These are phyloP conservation scores for Champsocephalus esox DNA, from an alignment of 2,797 vertebrate genomes.

Conservation along the genomic window DNA sequence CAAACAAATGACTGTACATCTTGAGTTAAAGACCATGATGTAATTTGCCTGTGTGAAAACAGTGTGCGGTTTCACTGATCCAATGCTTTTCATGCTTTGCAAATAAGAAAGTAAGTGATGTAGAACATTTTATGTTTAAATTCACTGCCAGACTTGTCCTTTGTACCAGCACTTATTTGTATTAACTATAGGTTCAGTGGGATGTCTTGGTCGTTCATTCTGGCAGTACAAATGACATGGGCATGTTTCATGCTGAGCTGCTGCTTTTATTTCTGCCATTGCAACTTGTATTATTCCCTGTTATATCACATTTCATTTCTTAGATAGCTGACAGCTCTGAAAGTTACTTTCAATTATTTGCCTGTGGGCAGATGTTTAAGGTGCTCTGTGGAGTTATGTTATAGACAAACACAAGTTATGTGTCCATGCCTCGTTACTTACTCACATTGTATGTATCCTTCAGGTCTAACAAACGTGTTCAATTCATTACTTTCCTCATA, in stretches of 20 bases:
- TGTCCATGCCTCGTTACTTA: conserved; percentile 2
- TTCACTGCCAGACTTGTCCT: conserved; percentile 22
- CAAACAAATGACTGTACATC: conserved; percentile 32
- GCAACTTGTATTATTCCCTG: conserved; percentile 27
- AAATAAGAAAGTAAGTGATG: conserved; percentile 28
- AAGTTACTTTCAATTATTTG: neutral
- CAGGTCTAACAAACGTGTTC: neutral
- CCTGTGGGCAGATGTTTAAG: conserved; percentile 1
- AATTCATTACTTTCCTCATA: neutral
- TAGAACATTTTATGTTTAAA: conserved; percentile 22
- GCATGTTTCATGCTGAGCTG: conserved; percentile 24
- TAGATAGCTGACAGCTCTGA: conserved; percentile 11
- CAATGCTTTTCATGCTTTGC: conserved; percentile 30
- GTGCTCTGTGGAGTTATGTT: neutral
- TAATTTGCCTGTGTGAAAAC: conserved; percentile 25
- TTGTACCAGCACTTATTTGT: conserved; percentile 36
- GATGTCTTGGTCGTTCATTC: conserved; percentile 20
- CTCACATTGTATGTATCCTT: neutral
- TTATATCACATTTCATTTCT: conserved; percentile 18
- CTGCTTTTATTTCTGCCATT: conserved; percentile 26
- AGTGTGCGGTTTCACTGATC: conserved; percentile 15
- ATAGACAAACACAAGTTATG: neutral
- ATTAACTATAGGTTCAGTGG: conserved; percentile 33
- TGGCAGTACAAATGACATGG: conserved; percentile 14
- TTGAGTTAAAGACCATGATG: conserved; percentile 24